phyloP scores from a whole-genome alignment of 2,888 invertebrate genomes.

The Subacronicta megacephala region DNA sequence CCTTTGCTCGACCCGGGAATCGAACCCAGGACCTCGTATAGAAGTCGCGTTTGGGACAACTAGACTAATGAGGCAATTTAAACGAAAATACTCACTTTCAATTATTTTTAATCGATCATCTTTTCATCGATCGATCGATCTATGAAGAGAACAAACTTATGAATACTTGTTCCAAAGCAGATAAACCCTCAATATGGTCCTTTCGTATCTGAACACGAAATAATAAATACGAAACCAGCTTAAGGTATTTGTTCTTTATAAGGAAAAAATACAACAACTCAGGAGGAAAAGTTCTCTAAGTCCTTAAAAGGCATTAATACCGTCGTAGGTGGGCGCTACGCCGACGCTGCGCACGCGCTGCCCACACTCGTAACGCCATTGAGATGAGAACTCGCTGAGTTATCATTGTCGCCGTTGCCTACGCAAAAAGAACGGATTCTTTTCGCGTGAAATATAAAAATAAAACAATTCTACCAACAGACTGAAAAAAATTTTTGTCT shows the following conservation, averaged over 20 bases:
- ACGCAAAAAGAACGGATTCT: conserved; percentile 58
- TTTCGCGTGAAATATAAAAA: conserved; percentile 38
- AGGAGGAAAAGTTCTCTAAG: neutral
- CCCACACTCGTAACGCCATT: conserved; percentile 59
- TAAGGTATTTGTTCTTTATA: neutral
- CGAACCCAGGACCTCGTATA: too few species aligned
- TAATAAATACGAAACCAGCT: neutral
- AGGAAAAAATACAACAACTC: neutral
- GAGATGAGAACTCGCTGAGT: conserved; percentile 74
- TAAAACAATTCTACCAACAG: conserved; percentile 30
- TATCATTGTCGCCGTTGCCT: conserved; percentile 82
- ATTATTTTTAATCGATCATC: too few species aligned
- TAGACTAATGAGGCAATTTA: too few species aligned
- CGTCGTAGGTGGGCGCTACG: conserved; percentile 54
- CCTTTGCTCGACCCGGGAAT: too few species aligned
- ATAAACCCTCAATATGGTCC: too few species aligned
- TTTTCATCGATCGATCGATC: too few species aligned
- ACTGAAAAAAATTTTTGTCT: conserved; percentile 40
- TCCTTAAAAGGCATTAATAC: conserved; percentile 58
- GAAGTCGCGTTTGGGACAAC: too few species aligned
- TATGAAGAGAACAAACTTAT: too few species aligned
- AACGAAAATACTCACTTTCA: too few species aligned
- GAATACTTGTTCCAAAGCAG: too few species aligned
- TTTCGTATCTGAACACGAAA: neutral
- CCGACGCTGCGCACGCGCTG: conserved; percentile 57